Evolutionary conservation across 2,113 vertebrate species (phyloP), one percentile per base, ranked within the genome.

Genomic region (Girardinichthys multiradiatus): DNA sequence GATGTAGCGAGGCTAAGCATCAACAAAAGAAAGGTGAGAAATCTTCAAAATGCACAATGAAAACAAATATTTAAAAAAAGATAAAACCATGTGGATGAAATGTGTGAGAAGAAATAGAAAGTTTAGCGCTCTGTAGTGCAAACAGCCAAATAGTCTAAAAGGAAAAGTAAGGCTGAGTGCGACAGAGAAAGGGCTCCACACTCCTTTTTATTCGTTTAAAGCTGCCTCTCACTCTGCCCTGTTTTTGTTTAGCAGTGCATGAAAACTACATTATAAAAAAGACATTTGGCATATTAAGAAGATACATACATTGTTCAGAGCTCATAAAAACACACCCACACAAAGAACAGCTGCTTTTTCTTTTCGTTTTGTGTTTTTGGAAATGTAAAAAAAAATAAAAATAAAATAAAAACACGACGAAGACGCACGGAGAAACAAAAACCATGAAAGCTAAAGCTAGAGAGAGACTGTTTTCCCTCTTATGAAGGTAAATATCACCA

Each of bases 301-400:
- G 90, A 95, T 87, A 95, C 92, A 95, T 92, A 93, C 94, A 92
- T 96, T 96, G 95, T 96, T 97, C 96, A 95, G 95, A 95, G 95
- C 94, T 96, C 95, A 87, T 93, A 80, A 94, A 86, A 94, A 88
- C 87, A 94, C 80, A 90, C 67, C 79, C 28, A 79, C 69, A 79
- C 33, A 78, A 35, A 82, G 92, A 92, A 96, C 93, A 95, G 95
- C 95, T 96, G 96, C 95, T 96, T 96, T 26, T 64, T 64, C 15
- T 19, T 45, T 64, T 35, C 4, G 8, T 42, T 27, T 39, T 54
- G 21, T 64, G 45, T 64, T 64, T 72, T 95, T 90, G 91, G 95
- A 95, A 95, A 90, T 91, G 93, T 87, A 93, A 76, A 74, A 73
- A 37, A 30, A 28, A 33, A 2, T 57, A 29, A 79, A 42, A 62